Percentiles rank a stretch among this genome's conserved stretches.
Conservation (phyloP, 2,888 invertebrate species). For the Odontocolon sp. region DNA sequence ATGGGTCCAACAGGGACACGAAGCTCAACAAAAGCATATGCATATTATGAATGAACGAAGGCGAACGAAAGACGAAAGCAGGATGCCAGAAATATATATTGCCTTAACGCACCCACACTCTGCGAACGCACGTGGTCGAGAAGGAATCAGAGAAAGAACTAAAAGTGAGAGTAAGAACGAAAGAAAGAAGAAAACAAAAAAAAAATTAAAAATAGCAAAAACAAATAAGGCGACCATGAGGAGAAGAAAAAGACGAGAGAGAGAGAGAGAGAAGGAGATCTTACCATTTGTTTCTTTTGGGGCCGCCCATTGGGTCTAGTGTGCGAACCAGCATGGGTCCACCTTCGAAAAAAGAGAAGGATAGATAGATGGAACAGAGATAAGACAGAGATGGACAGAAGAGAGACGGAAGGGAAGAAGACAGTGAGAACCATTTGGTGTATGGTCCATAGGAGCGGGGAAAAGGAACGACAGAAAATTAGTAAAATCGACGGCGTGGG, state of each 20-base stretch:
- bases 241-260: neutral
- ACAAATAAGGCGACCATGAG: neutral
- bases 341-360: slow-evolving; percentile 53
- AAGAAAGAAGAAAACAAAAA: slow-evolving; percentile 36
- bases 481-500: slow-evolving; percentile 78
- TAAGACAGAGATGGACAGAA: no score
- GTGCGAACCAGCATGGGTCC: slow-evolving; percentile 58
- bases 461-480: slow-evolving; percentile 78
- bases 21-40: slow-evolving; percentile 76
- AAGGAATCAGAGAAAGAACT: slow-evolving; percentile 34
- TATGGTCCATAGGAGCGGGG: no score
- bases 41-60: slow-evolving; percentile 78
- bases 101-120: slow-evolving; percentile 74
- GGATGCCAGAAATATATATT: slow-evolving; percentile 77
- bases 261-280: slow-evolving; percentile 35
- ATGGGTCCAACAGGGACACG: slow-evolving; percentile 73
- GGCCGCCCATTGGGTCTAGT: slow-evolving; percentile 58
- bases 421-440: slow-evolving; percentile 33
- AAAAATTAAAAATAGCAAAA: slow-evolving; percentile 55
- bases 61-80: slow-evolving; percentile 72
- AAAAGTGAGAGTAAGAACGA: slow-evolving; percentile 49
- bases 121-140: slow-evolving; percentile 68
- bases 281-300: slow-evolving; percentile 63
- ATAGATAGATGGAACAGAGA: slow-evolving; percentile 30
- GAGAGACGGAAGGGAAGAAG: no score